Evolutionary conservation across 2,888 invertebrate genomes (phyloP).

Genomic region (Copidosoma aretas): DNA sequence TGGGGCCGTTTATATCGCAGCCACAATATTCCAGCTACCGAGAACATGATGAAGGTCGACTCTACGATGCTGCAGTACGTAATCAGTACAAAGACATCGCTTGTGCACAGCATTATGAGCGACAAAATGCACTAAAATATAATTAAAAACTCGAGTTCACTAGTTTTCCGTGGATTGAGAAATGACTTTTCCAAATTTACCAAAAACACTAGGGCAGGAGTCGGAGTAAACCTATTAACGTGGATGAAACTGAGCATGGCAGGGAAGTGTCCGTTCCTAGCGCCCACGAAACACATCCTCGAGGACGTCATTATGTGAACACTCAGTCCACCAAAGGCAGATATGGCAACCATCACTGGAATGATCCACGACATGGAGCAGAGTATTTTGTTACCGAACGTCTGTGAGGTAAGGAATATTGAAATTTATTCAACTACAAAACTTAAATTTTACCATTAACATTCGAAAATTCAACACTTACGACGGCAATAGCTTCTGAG

Average conservation of each 20-base stretch:
- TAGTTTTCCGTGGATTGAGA: conserved; percentile 67
- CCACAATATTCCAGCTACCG: conserved; percentile 84
- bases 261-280: conserved; percentile 88
- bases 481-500: conserved; percentile 95
- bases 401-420: conserved; percentile 66
- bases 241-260: conserved; percentile 80
- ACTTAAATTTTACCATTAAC: background rate
- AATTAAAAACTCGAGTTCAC: conserved; percentile 28
- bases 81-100: conserved; percentile 84
- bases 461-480: conserved; percentile 63
- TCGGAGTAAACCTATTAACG: conserved; percentile 76
- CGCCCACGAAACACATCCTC: conserved; percentile 90
- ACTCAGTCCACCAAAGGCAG: conserved; percentile 90
- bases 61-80: conserved; percentile 93
- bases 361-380: conserved; percentile 81
- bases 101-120: conserved; percentile 82
- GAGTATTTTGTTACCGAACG: conserved; percentile 80
- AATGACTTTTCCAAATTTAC: conserved; percentile 62
- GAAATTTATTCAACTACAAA: background rate
- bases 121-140: conserved; percentile 79
- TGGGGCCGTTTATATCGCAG: conserved; percentile 81
- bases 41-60: conserved; percentile 87
- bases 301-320: conserved; percentile 97
- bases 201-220: conserved; percentile 82
- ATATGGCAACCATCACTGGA: conserved; percentile 90